These are phyloP conservation scores for Torymus texanus DNA, from an alignment of 2,888 invertebrate genomes.

Conservation along the genomic window DNA sequence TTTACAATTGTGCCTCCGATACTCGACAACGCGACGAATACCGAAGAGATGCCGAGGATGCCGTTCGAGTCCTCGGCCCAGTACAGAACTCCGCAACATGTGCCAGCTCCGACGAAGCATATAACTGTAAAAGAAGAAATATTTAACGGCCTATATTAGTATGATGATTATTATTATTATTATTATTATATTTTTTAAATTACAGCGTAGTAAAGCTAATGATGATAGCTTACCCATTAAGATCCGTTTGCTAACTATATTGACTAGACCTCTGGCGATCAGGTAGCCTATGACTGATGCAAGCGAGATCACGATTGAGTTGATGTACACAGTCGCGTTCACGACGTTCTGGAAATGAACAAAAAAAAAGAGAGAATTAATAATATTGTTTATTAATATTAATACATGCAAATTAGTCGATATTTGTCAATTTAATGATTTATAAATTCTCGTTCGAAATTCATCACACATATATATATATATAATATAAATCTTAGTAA, in stretches of 20 bases:
- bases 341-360: constrained; percentile 66
- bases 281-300: constrained; percentile 81
- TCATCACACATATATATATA: too few species aligned
- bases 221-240: constrained; percentile 75
- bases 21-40: constrained; percentile 73
- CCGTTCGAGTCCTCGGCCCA: constrained; percentile 68
- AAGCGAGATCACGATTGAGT: constrained; percentile 82
- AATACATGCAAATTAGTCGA: too few species aligned
- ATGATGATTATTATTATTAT: too few species aligned
- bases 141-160: too few species aligned
- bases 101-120: constrained; percentile 70
- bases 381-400: too few species aligned
- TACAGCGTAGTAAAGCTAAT: neutral
- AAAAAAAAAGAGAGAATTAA: neutral
- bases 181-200: neutral
- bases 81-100: constrained; percentile 71
- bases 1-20: constrained; percentile 77
- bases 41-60: constrained; percentile 69
- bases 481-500: too few species aligned
- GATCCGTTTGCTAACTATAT: constrained; percentile 77
- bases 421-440: too few species aligned
- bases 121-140: constrained; percentile 62
- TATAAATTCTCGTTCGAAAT: too few species aligned
- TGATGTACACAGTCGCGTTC: constrained; percentile 80
- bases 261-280: constrained; percentile 78